Evolutionary conservation across 2,113 vertebrate species (phyloP).

Genomic region (Antidorcas marsupialis): DNA sequence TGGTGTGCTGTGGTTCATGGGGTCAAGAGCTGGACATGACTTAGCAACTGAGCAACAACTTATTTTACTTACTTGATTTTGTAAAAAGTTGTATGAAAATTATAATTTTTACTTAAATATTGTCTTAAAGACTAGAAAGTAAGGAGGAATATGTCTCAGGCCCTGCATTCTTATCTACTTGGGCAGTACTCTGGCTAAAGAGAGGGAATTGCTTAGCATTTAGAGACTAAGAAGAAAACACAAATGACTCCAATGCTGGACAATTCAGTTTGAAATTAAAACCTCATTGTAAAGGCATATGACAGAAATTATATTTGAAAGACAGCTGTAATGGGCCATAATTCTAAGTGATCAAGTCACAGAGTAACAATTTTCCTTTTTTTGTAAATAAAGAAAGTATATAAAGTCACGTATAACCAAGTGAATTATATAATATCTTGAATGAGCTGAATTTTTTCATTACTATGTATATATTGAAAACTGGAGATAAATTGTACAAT

Average conservation of each 20-base stretch:
- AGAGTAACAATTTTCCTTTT: not conserved
- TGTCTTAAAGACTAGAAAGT: not conserved
- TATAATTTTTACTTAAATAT: not conserved
- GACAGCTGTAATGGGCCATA: not conserved
- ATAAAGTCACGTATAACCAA: not conserved
- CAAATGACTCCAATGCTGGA: not conserved
- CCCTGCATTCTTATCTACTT: not conserved
- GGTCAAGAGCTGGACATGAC: not conserved
- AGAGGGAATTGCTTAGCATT: not conserved
- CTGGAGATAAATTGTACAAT: not conserved
- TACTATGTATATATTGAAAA: not conserved
- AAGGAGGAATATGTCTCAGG: not conserved
- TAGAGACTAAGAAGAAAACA: not conserved
- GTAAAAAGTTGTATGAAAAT: not conserved
- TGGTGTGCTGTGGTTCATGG: not conserved
- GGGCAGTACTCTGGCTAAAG: not conserved
- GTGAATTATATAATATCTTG: not conserved
- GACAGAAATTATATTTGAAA: not conserved
- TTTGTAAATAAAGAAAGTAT: not conserved
- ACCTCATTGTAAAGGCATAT: not conserved
- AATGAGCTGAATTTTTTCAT: not conserved
- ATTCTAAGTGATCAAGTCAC: not conserved
- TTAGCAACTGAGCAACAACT: not conserved
- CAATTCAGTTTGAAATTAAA: not conserved
- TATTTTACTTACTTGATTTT: slow-evolving; percentile 3